A percentile compares a stretch with the other conserved stretches of the same genome.
These are phyloP conservation scores for Drosophila micromelanica DNA, from an alignment of 1,140 invertebrate species.

Conservation along the genomic window DNA sequence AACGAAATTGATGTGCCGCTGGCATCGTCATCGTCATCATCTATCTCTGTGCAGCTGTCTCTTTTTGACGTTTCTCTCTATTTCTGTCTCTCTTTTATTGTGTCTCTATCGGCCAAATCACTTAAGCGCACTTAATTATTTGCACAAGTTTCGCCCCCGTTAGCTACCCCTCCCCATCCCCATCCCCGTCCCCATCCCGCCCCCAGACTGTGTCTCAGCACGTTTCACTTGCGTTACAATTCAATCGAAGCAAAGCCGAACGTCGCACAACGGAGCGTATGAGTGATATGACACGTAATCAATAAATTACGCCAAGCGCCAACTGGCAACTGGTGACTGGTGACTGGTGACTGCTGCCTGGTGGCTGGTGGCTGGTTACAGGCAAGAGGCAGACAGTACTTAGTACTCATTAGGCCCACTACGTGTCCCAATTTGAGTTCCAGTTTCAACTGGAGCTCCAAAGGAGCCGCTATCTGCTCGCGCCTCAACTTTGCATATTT, in stretches of 20 bases:
- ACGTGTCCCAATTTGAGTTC: slow-evolving; percentile 36
- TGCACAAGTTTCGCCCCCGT: slow-evolving; percentile 66
- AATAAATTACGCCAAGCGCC: slow-evolving; percentile 74
- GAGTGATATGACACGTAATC: slow-evolving; percentile 82
- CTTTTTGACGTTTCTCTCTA: not conserved
- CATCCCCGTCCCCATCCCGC: too few species aligned
- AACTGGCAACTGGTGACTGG: slow-evolving; percentile 10
- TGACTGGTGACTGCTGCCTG: too few species aligned
- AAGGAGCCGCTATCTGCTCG: not conserved
- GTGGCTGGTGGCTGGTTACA: not conserved
- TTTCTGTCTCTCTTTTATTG: slow-evolving; percentile 10
- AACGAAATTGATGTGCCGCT: slow-evolving; percentile 54
- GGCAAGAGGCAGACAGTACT: slow-evolving; percentile 14
- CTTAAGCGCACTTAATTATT: slow-evolving; percentile 83
- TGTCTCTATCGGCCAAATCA: slow-evolving; percentile 70
- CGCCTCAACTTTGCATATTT: slow-evolving; percentile 26
- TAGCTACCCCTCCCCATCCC: not conserved
- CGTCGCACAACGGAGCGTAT: slow-evolving; percentile 63
- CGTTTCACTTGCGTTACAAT: slow-evolving; percentile 68
- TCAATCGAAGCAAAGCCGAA: slow-evolving; percentile 58
- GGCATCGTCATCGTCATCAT: slow-evolving; percentile 37
- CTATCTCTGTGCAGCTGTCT: slow-evolving; percentile 16
- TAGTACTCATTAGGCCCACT: slow-evolving; percentile 42
- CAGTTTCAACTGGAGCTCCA: slow-evolving; percentile 9
- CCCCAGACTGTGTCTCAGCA: slow-evolving; percentile 25